Evolutionary conservation across 2,888 invertebrate genomes (phyloP).

Genomic region (Hydroisotoma schaefferi): DNA sequence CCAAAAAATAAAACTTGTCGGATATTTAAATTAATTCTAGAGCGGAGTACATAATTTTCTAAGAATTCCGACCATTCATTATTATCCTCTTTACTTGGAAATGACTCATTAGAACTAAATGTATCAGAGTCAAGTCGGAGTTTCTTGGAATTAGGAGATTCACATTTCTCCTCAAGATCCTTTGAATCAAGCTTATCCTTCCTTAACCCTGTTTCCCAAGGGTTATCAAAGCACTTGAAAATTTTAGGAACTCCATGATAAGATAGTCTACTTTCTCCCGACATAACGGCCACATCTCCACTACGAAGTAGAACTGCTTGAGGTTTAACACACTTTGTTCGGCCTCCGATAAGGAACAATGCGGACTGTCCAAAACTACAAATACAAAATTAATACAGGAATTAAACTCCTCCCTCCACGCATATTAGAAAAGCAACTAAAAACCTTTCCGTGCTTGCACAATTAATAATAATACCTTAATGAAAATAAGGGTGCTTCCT

Average conservation of each 20-base stretch:
- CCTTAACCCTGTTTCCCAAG: conserved; percentile 55
- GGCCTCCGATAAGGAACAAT: conserved; percentile 87
- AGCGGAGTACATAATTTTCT: conserved; percentile 62
- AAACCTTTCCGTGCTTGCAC: neutral
- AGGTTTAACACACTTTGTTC: conserved; percentile 64
- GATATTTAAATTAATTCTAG: conserved; percentile 90
- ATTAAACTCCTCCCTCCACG: neutral
- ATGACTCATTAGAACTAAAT: neutral
- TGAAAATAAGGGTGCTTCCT: conserved; percentile 84
- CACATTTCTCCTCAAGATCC: neutral
- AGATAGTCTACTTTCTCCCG: conserved; percentile 72
- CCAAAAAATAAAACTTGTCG: conserved; percentile 75
- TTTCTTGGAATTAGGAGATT: neutral
- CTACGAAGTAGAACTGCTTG: conserved; percentile 72
- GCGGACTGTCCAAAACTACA: conserved; percentile 92
- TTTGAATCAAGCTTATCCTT: neutral
- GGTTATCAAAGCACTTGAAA: conserved; percentile 55
- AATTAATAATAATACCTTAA: conserved; percentile 61
- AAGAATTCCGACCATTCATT: conserved; percentile 52
- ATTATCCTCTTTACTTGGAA: neutral
- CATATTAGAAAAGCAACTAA: neutral
- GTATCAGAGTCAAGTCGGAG: neutral
- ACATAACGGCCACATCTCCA: conserved; percentile 92
- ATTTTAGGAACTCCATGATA: conserved; percentile 95
- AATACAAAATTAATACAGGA: conserved; percentile 26